These are phyloP conservation scores for Aulostomus chinensis DNA, from an alignment of 2,797 vertebrate genomes.

Conservation along the genomic window DNA sequence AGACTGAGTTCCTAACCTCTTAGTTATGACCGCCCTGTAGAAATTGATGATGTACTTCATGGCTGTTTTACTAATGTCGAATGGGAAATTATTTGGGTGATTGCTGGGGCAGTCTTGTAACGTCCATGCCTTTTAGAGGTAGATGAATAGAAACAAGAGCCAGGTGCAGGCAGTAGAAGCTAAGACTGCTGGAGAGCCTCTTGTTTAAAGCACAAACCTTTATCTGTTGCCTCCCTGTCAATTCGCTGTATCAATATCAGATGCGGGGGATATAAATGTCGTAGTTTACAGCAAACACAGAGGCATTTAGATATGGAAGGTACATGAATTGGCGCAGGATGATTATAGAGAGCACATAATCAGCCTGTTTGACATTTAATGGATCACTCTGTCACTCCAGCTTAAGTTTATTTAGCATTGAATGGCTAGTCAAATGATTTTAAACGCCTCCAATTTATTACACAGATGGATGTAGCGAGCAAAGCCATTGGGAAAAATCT, in stretches of 20 bases:
- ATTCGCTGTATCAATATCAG: constrained; percentile 36
- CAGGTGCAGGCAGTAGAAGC: constrained; percentile 10
- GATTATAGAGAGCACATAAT: constrained; percentile 48
- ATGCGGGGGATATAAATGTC: constrained; percentile 43
- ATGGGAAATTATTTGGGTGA: constrained; percentile 61
- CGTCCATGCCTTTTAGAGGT: constrained; percentile 54
- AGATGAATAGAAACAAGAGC: constrained; percentile 46
- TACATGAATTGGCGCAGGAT: constrained; percentile 34
- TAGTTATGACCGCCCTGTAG: constrained; percentile 67
- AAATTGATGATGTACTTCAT: constrained; percentile 75
- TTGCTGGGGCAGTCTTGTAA: constrained; percentile 52
- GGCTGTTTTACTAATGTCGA: constrained; percentile 67
- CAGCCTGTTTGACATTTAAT: constrained; percentile 64
- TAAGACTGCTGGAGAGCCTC: too few relatives aligned
- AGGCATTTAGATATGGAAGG: constrained; percentile 45
- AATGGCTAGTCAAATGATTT: constrained; percentile 54
- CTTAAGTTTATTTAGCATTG: constrained; percentile 63
- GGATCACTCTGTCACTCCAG: constrained; percentile 43
- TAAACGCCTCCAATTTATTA: constrained; percentile 57
- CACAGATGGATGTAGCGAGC: constrained; percentile 50
- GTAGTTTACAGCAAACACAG: constrained; percentile 28
- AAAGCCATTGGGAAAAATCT: constrained; percentile 48
- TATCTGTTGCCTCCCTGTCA: constrained; percentile 29
- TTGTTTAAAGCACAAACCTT: constrained; percentile 21
- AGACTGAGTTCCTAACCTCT: constrained; percentile 53